Base-by-base conservation (phyloP, 2,113 vertebrate species). In the Nyctibius bracteatus region DNA sequence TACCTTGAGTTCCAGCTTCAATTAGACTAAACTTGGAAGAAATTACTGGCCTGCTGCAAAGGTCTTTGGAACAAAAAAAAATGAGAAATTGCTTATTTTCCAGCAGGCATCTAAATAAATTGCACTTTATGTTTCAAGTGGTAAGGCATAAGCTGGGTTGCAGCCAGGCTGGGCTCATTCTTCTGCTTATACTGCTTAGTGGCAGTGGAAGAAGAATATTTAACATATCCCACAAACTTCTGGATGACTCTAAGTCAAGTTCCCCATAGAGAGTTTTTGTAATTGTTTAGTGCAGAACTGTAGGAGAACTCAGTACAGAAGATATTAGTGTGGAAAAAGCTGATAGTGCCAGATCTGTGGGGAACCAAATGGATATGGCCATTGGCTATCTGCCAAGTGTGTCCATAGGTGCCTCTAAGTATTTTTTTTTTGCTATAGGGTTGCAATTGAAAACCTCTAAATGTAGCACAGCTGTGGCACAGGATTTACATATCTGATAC, bases 1-100 rank as follows among this genome's bases (percentile, higher is more conserved):
- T 88, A 70, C 72, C 35, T 86, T 66, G 73, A 84, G 75, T 67
- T 95, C 77, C 59, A 88, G 51, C 47, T 88, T 73, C 72, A 93
- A 88, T 93, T 93, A 96, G 74, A 54, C 79, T 54, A 5, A 86
- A 94, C 28, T 35, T 94, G 75, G 92, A 91, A 68, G 80, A 88
- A 94, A 81, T 90, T 77, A 73, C 67, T 86, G 67, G 79, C n/a
- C 75, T 82, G 51, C 80, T 92, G 35, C 57, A 68, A 82, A 78
- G 80, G 61, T 86, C 80, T 83, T 41, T 78, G 63, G 75, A 92
- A 94, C 54, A 92, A 90, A 86, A 88, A 54, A 57, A 90, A 70
- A 68, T 81, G 92, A 88, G 88, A 90, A 93, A 94, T 59, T 0
- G 1, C 75, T 90, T 70, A 4, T 88, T 90, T 86, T 93, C 49